These are phyloP conservation scores for Aradophagus sp. DNA, from an alignment of 1,140 invertebrate genomes.

Conservation along the genomic window DNA sequence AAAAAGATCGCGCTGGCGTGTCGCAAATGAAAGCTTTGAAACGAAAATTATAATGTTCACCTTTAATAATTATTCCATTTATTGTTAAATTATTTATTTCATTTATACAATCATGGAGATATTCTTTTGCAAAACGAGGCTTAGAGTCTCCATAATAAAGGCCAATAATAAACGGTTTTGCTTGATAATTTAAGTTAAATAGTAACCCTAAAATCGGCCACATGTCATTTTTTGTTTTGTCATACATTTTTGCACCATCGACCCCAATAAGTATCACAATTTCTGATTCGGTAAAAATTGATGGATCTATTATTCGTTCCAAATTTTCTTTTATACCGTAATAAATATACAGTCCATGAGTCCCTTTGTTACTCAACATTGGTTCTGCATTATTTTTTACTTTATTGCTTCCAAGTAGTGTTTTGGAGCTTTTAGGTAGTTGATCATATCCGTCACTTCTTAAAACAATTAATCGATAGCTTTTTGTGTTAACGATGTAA, in stretches of 20 bases:
- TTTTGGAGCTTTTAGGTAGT: conserved; percentile 18
- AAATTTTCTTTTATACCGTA: conserved; percentile 18
- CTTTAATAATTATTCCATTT: conserved; percentile 15
- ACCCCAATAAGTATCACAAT: conserved; percentile 13
- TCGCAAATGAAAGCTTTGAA: conserved; percentile 39
- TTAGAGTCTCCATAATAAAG: conserved; percentile 27
- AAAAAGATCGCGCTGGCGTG: conserved; percentile 37
- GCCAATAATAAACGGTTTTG: conserved; percentile 28
- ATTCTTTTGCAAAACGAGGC: conserved; percentile 4
- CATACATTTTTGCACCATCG: conserved; percentile 24
- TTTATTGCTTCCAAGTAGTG: conserved; percentile 14
- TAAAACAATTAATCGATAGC: conserved; percentile 5
- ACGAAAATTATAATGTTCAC: conserved; percentile 12
- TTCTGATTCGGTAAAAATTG: conserved; percentile 13
- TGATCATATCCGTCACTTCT: conserved; percentile 14
- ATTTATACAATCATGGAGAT: conserved; percentile 1
- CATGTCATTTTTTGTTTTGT: conserved; percentile 24
- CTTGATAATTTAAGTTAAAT: conserved; percentile 4
- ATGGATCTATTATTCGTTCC: conserved; percentile 5
- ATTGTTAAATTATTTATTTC: conserved; percentile 17
- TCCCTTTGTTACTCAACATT: conserved; percentile 17
- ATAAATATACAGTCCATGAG: conserved; percentile 12
- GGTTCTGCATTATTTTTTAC: conserved; percentile 1
- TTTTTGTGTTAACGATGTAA: not conserved
- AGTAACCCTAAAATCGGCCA: conserved; percentile 18